phyloP scores from a whole-genome alignment of 2,113 vertebrate genomes.

The Gymnorhina tibicen region DNA sequence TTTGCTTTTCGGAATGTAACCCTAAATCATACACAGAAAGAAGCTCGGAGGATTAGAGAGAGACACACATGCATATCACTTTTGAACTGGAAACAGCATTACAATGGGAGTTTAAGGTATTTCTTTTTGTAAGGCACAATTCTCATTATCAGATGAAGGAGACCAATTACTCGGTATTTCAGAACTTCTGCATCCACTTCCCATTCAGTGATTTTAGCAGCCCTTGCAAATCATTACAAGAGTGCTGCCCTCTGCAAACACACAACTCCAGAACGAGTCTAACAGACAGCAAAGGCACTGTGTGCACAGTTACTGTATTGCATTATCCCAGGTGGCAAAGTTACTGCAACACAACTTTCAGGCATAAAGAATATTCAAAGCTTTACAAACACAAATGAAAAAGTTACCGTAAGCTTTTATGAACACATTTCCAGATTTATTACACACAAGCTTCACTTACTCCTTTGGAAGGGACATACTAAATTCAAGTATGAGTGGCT shows the following conservation, averaged over 20 bases:
- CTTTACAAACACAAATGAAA: constrained; percentile 37
- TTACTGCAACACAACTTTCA: constrained; percentile 21
- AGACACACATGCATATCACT: constrained; percentile 76
- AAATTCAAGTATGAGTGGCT: background rate
- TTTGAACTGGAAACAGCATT: constrained; percentile 79
- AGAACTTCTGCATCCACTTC: constrained; percentile 39
- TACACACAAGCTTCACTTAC: background rate
- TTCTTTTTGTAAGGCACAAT: constrained; percentile 63
- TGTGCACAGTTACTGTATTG: background rate
- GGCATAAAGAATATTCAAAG: background rate
- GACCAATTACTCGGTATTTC: constrained; percentile 40
- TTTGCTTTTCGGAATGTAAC: constrained; percentile 99
- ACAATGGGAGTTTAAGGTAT: constrained; percentile 66
- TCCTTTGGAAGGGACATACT: background rate
- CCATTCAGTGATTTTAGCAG: constrained; percentile 11
- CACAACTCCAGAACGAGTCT: background rate
- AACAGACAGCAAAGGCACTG: background rate
- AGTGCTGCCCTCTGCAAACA: background rate
- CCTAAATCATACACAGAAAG: constrained; percentile 96
- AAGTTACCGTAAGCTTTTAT: background rate
- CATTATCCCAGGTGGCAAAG: background rate
- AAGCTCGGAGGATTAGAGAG: constrained; percentile 94
- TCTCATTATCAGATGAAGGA: constrained; percentile 57
- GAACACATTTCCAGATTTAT: constrained; percentile 16
- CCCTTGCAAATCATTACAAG: constrained; percentile 11